These are phyloP conservation scores for Chrysocyon brachyurus DNA, from an alignment of 2,797 vertebrate species.

Conservation along the genomic window DNA sequence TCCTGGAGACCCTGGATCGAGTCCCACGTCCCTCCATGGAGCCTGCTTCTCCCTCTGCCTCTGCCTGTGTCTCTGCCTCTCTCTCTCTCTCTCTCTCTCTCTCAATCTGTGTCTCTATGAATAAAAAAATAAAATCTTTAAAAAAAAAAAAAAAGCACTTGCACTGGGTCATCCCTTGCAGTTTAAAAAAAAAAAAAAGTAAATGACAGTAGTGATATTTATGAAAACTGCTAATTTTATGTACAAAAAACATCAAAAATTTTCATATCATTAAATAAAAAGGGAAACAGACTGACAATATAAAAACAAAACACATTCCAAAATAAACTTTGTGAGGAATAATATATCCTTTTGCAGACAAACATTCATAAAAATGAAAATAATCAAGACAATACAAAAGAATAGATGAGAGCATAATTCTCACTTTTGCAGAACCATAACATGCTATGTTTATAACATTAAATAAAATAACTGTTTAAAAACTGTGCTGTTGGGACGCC, in stretches of 20 bases:
- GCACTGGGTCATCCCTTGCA: no score
- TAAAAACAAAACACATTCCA: conserved; percentile 18
- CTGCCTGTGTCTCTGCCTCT: no score
- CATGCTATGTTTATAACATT: not conserved
- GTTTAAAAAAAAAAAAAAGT: not conserved
- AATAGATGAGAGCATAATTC: not conserved
- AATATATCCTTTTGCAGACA: not conserved
- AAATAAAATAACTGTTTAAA: conserved; percentile 52
- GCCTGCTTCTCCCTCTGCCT: no score
- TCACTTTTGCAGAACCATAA: not conserved
- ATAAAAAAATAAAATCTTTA: no score
- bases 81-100: no score
- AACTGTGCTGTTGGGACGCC: not conserved
- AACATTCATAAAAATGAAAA: conserved; percentile 28
- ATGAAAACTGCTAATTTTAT: conserved; percentile 31
- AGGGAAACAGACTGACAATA: not conserved
- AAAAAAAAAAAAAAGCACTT: no score
- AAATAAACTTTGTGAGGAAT: not conserved
- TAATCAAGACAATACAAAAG: conserved; percentile 33
- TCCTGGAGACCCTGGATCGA: no score
- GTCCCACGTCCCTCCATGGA: no score
- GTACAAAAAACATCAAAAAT: not conserved
- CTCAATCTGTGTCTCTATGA: no score
- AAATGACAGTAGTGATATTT: not conserved
- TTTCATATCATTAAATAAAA: conserved; percentile 55